Base-by-base conservation (phyloP, 37 sponge, comb jelly and placozoan genomes). In the Bolinopsis microptera region DNA sequence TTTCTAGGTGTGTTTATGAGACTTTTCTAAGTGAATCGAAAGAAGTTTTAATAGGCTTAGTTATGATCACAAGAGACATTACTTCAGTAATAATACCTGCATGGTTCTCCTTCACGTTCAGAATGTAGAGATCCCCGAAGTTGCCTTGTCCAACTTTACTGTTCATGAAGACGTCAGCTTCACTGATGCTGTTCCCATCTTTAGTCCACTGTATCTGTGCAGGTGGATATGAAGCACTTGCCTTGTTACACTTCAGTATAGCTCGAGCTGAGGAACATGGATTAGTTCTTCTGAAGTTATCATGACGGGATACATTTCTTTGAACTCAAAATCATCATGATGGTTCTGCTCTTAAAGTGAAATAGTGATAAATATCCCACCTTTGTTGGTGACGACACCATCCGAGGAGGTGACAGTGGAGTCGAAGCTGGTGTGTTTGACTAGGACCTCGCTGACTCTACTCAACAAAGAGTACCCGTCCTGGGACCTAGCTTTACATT, bases 181-280 rank as follows among this genome's bases (percentile, higher is more conserved):
- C 80, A 77, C 37, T 77, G 80, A 77, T 77, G 0, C 9, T 28
- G 21, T 77, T 77, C 27, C 80, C 80, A 36, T 77, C 32, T 36
- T 77, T 77, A 77, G 80, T 77, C 80, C 80, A 77, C 33, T 27
- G 21, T 1, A 77, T 77, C 36, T 32, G 27, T 34, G 80, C 80
- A 21, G 18, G 80, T 27, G 80, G 80, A 18, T 77, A 77, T 0
- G 80, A 77, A 0, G 27, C 80, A 34, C 80, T 34, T 18, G 80
- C 80, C 21, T 77, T 77, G 80, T 77, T 77, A 34, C 80, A 77
- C 80, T 77, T 77, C 35, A 77, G 80, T 77, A 77, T 77, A 1
- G 80, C 80, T 77, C 80, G 80, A 77, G 80, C 80, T 77, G 80
- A 32, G 37, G 80, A 35, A 32, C 0, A 36, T 16, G 80, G 16